A percentile compares a stretch with the other conserved stretches of the same genome.
phyloP scores from a whole-genome alignment of 2,888 invertebrate genomes.

The Drosophila niveifrons region DNA sequence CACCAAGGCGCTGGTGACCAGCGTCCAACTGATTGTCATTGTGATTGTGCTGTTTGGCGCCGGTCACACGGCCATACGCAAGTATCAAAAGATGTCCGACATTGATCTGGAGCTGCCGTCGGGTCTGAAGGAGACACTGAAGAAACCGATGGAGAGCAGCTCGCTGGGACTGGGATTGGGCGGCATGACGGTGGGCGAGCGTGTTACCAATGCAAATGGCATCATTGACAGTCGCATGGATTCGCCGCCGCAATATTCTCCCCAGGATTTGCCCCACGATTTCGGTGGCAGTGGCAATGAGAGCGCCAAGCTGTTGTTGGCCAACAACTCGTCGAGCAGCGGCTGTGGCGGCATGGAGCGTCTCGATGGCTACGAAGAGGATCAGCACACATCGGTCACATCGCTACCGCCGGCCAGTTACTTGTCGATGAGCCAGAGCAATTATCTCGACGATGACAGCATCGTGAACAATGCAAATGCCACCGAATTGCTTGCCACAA shows the following conservation, averaged over 20 bases:
- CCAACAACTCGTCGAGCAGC: conserved; percentile 53
- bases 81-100: conserved; percentile 82
- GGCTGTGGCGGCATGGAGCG: conserved; percentile 19
- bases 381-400: conserved; percentile 18
- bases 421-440: conserved; percentile 56
- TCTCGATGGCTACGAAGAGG: conserved; percentile 40
- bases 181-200: background rate
- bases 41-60: conserved; percentile 31
- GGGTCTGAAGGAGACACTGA: conserved; percentile 76
- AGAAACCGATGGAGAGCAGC: conserved; percentile 62
- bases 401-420: conserved; percentile 44
- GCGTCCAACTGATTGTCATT: conserved; percentile 41
- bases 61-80: conserved; percentile 70
- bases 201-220: conserved; percentile 5
- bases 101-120: conserved; percentile 80
- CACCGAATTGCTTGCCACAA: conserved; percentile 23
- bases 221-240: conserved; percentile 56
- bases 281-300: conserved; percentile 66
- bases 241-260: conserved; percentile 40
- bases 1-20: conserved; percentile 28
- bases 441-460: conserved; percentile 36
- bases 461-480: conserved; percentile 8
- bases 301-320: conserved; percentile 63
- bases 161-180: conserved; percentile 11
- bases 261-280: conserved; percentile 60